Evolutionary conservation across 2,888 invertebrate genomes (phyloP).

Genomic region (Drosophila kuntzei): DNA sequence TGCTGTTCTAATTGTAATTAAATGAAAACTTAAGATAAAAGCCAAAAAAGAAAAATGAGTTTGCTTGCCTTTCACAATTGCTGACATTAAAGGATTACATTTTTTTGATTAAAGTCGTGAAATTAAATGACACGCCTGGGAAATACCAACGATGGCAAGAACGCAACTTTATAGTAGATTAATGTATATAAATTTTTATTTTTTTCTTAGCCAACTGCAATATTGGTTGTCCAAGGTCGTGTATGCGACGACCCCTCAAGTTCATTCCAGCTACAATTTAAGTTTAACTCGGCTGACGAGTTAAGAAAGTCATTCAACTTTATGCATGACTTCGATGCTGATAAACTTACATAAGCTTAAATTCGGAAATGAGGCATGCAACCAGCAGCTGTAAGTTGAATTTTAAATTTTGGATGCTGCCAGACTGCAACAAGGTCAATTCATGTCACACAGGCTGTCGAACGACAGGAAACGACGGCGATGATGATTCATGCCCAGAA

Average conservation of each 20-base stretch:
- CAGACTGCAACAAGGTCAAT: conserved; percentile 56
- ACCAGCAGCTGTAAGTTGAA: conserved; percentile 27
- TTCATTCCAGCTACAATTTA: conserved; percentile 35
- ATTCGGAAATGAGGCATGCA: conserved; percentile 62
- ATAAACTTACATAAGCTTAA: conserved; percentile 67
- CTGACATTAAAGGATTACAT: conserved; percentile 63
- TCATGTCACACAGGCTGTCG: conserved; percentile 41
- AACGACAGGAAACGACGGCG: conserved; percentile 43
- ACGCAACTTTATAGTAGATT: conserved; percentile 57
- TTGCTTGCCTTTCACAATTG: conserved; percentile 34
- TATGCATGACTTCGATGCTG: conserved; percentile 18
- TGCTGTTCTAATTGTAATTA: conserved; percentile 37
- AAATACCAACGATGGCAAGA: conserved; percentile 36
- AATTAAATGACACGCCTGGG: conserved; percentile 41
- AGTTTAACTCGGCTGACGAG: neutral
- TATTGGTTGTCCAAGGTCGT: conserved; percentile 35
- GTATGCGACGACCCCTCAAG: conserved; percentile 54
- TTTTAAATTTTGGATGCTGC: conserved; percentile 14
- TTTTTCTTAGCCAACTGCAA: conserved; percentile 14
- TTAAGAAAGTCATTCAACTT: conserved; percentile 70
- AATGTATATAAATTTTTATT: conserved; percentile 42
- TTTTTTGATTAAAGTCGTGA: conserved; percentile 38
- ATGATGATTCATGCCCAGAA: conserved; percentile 46
- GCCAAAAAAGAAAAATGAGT: neutral
- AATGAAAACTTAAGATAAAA: conserved; percentile 10